These are phyloP conservation scores for Caenorhabditis sinica DNA, from an alignment of 2,888 invertebrate species.

Conservation along the genomic window DNA sequence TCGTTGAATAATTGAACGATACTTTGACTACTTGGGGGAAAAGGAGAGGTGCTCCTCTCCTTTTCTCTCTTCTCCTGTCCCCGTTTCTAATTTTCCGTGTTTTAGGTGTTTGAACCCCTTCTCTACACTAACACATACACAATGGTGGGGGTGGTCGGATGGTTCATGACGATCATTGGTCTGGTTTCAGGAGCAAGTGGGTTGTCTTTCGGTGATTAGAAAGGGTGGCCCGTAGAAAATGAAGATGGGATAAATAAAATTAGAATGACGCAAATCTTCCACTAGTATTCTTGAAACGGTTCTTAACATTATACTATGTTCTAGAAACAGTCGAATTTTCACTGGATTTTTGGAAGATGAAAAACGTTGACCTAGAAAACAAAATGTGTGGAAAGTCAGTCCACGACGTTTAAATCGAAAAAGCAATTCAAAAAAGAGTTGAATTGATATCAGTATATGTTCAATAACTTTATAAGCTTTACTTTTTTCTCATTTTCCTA, in stretches of 20 bases:
- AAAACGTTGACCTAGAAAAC: too few species aligned
- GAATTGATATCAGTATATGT: too few species aligned
- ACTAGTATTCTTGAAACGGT: too few species aligned
- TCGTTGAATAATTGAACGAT: conserved; percentile 30
- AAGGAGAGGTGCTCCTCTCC: neutral
- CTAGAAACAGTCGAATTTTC: too few species aligned
- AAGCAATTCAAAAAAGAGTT: too few species aligned
- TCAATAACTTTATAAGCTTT: too few species aligned
- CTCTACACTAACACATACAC: neutral
- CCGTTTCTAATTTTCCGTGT: neutral
- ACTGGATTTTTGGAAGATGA: too few species aligned
- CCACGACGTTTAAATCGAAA: too few species aligned
- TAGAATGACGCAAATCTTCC: too few species aligned
- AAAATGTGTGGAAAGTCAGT: too few species aligned
- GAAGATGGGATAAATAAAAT: neutral
- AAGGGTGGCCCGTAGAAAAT: neutral
- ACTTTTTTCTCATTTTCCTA: too few species aligned
- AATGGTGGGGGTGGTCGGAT: conserved; percentile 38
- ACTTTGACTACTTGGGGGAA: neutral
- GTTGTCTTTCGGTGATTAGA: neutral
- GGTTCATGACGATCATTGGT: conserved; percentile 16
- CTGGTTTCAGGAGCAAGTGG: conserved; percentile 28
- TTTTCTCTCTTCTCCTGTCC: neutral
- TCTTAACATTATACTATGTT: too few species aligned
- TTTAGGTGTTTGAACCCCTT: conserved; percentile 31